Evolutionary conservation across 2,888 invertebrate species (phyloP).

Genomic region (Ectobius pallidus): DNA sequence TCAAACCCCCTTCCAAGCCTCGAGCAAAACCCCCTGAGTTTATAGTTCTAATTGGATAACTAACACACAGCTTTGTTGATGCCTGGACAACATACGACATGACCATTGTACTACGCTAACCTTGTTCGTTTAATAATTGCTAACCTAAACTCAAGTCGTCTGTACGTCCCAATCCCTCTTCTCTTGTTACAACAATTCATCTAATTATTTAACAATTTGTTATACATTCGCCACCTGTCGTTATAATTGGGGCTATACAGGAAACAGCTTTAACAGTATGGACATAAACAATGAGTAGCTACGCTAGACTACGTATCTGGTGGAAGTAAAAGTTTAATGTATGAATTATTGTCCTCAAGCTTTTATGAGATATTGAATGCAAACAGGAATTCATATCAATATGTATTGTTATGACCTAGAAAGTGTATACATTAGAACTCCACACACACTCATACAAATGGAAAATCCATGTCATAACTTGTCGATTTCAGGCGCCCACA

Average conservation of each 20-base stretch:
- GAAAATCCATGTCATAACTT: not conserved
- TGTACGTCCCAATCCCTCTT: too few species aligned
- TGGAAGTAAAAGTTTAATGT: too few species aligned
- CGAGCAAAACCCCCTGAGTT: too few species aligned
- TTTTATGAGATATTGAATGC: too few species aligned
- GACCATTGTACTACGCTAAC: too few species aligned
- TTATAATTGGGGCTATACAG: not conserved
- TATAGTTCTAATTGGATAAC: not conserved
- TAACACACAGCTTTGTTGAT: not conserved
- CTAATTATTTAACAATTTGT: conserved; percentile 8
- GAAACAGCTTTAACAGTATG: too few species aligned
- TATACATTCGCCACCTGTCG: not conserved
- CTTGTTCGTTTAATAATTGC: conserved; percentile 1
- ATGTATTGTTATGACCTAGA: too few species aligned
- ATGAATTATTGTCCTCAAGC: too few species aligned
- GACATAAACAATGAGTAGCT: too few species aligned
- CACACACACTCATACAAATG: not conserved
- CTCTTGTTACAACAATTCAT: not conserved
- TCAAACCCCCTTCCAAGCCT: too few species aligned
- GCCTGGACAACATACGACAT: not conserved
- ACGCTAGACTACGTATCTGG: too few species aligned
- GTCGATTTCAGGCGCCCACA: not conserved
- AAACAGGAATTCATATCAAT: too few species aligned
- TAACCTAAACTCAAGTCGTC: not conserved
- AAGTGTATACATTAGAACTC: not conserved